These are phyloP conservation scores for Halcyon chelicuti DNA, from an alignment of 2,797 vertebrate species.

Conservation along the genomic window DNA sequence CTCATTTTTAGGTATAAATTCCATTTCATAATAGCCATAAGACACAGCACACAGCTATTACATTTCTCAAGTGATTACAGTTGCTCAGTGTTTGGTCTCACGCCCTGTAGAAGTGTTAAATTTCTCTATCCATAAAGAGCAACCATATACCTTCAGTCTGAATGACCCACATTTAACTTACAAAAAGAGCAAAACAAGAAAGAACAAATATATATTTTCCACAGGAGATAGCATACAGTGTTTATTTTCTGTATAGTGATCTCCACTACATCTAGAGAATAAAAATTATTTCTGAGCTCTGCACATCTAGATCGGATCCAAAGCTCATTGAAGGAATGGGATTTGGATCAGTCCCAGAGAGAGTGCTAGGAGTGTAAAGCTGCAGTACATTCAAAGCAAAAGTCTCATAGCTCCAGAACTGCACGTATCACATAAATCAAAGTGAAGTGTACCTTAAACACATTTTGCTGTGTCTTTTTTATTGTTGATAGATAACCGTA, in stretches of 20 bases:
- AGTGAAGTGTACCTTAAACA: constrained; percentile 29
- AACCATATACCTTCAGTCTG: constrained; percentile 29
- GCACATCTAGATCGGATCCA: constrained; percentile 28
- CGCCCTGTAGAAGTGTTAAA: constrained; percentile 52
- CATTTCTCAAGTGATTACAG: constrained; percentile 69
- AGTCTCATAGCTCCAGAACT: constrained; percentile 41
- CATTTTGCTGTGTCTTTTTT: neutral
- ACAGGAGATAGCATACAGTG: neutral
- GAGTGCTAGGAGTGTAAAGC: constrained; percentile 61
- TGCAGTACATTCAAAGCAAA: constrained; percentile 43
- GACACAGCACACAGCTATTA: constrained; percentile 66
- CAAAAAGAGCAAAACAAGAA: constrained; percentile 44
- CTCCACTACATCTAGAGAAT: constrained; percentile 34
- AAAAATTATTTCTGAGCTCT: constrained; percentile 38
- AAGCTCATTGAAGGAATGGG: constrained; percentile 32
- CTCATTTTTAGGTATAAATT: constrained; percentile 75
- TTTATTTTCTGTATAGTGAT: constrained; percentile 38
- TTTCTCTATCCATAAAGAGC: constrained; percentile 44
- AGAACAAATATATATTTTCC: constrained; percentile 48
- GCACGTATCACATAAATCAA: constrained; percentile 46
- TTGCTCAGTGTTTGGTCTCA: constrained; percentile 66
- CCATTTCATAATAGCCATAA: constrained; percentile 68
- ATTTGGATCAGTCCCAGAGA: constrained; percentile 63
- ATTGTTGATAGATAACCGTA: neutral
- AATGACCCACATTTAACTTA: constrained; percentile 64